Percentiles rank a stretch among this genome's conserved stretches.
Evolutionary conservation across 2,797 vertebrate genomes (phyloP).

Genomic region (Pipistrellus nathusii): DNA sequence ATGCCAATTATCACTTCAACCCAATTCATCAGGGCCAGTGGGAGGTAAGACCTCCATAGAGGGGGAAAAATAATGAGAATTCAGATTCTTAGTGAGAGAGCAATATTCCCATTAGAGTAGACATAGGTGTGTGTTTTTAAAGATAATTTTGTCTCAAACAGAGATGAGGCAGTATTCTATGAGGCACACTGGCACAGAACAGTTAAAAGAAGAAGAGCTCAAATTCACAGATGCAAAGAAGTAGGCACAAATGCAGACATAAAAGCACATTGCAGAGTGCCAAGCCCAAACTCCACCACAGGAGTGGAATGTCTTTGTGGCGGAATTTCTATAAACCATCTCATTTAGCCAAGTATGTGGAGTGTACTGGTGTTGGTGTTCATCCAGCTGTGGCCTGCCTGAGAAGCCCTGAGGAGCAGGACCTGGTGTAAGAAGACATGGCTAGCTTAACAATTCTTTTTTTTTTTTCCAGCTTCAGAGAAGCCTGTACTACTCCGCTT

Average conservation of each 20-base stretch:
- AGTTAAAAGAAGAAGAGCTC: not conserved
- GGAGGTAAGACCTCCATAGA: not conserved
- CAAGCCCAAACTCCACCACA: not conserved
- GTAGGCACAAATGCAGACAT: not conserved
- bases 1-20: not conserved
- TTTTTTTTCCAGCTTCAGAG: not conserved
- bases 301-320: not conserved
- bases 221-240: not conserved
- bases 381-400: not conserved
- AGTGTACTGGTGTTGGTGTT: not conserved
- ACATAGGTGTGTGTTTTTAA: not conserved
- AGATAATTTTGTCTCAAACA: not conserved
- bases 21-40: not conserved
- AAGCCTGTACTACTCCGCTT: not conserved
- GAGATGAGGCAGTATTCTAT: not conserved
- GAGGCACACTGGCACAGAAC: not conserved
- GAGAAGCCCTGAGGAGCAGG: not conserved
- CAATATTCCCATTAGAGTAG: not conserved
- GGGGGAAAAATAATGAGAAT: not conserved
- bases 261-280: not conserved
- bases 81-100: not conserved
- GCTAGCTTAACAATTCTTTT: not conserved
- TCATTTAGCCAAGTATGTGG: not conserved
- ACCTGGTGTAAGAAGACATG: not conserved
- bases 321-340: conserved; percentile 19